phyloP scores from a whole-genome alignment of 2,113 vertebrate species.

The Brachionichthys hirsutus region DNA sequence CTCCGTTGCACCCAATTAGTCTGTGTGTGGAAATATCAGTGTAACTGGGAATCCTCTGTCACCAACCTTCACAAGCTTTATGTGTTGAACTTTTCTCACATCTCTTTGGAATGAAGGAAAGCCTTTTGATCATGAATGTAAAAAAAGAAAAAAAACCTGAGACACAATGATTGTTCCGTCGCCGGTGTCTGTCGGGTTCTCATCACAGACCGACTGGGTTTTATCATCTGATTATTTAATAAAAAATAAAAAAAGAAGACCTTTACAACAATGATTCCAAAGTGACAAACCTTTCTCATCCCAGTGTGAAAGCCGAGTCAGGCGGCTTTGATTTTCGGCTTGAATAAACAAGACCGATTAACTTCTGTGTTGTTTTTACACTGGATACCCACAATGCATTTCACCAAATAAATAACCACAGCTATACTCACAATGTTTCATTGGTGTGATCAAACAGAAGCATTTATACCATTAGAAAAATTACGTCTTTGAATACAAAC shows the following conservation, averaged over 20 bases:
- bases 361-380: neutral
- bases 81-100: conserved; percentile 1
- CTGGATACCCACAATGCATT: neutral
- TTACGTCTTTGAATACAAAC: too few relatives aligned
- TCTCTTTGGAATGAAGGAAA: conserved; percentile 4
- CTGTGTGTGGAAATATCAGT: conserved; percentile 1
- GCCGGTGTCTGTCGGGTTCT: too few relatives aligned
- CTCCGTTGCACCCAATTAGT: conserved; percentile 10
- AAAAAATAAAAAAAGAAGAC: too few relatives aligned
- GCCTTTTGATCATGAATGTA: conserved; percentile 4
- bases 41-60: conserved; percentile 15
- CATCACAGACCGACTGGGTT: too few relatives aligned
- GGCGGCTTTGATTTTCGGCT: neutral
- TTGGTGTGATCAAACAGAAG: too few relatives aligned
- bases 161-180: too few relatives aligned
- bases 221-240: too few relatives aligned
- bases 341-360: neutral
- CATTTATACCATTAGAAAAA: too few relatives aligned
- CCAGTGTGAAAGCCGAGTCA: neutral
- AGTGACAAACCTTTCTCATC: neutral
- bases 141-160: too few relatives aligned
- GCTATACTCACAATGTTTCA: too few relatives aligned
- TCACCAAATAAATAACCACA: neutral
- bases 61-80: conserved; percentile 1
- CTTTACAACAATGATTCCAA: neutral